These are phyloP conservation scores for Gadus chalcogrammus DNA, from an alignment of 2,113 vertebrate genomes.

Conservation along the genomic window DNA sequence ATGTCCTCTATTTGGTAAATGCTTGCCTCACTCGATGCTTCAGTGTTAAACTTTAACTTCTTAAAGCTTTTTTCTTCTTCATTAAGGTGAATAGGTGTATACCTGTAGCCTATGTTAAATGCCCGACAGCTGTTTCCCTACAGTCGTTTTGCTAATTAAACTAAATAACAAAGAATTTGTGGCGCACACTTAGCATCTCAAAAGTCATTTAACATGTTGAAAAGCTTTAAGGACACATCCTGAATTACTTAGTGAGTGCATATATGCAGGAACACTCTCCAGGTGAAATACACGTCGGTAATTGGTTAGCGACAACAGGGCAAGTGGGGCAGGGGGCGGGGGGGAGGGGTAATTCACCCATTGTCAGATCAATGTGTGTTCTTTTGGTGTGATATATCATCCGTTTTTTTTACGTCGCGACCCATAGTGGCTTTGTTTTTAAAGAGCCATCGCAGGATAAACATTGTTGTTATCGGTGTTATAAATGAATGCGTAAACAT, in stretches of 20 bases:
- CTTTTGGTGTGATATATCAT: background rate
- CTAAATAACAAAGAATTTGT: conserved; percentile 65
- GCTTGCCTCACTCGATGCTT: too few relatives aligned
- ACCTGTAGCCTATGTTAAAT: conserved; percentile 27
- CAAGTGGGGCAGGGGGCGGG: conserved; percentile 23
- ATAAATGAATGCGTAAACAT: too few relatives aligned
- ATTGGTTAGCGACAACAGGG: conserved; percentile 44
- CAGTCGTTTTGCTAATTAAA: conserved; percentile 51
- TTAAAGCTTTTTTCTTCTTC: conserved; percentile 15
- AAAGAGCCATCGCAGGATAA: too few relatives aligned
- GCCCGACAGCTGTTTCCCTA: conserved; percentile 46
- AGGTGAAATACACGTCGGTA: conserved; percentile 67
- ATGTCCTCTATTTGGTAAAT: too few relatives aligned
- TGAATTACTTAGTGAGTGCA: conserved; percentile 62
- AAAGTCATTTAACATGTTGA: conserved; percentile 49
- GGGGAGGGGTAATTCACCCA: background rate
- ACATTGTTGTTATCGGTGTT: too few relatives aligned
- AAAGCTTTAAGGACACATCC: conserved; percentile 48
- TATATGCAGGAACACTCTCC: conserved; percentile 68
- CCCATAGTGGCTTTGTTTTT: too few relatives aligned
- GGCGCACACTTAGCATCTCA: conserved; percentile 63
- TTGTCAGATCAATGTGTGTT: background rate
- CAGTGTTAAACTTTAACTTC: too few relatives aligned
- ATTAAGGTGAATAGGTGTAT: background rate
- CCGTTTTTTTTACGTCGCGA: too few relatives aligned